phyloP scores from a whole-genome alignment of 2,888 invertebrate species.

The Amphipyra tragopoginis region DNA sequence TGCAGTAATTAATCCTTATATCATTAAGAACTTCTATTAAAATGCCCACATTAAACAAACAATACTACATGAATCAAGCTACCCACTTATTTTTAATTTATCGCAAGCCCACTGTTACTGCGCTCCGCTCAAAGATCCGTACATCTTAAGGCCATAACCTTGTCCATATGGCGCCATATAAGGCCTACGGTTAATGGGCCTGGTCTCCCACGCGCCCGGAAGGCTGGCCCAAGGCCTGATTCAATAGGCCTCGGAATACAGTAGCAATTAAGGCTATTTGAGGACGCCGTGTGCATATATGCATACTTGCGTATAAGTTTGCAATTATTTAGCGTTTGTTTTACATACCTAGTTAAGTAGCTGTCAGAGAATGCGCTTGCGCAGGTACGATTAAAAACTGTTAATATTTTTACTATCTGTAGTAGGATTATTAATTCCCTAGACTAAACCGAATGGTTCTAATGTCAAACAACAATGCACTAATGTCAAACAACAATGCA shows the following conservation, averaged over 20 bases:
- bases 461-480: no score
- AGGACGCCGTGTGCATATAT: slow-evolving; percentile 31
- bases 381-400: no score
- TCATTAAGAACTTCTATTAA: slow-evolving; percentile 28
- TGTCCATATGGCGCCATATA: slow-evolving; percentile 55
- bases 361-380: neutral
- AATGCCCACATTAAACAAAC: slow-evolving; percentile 38
- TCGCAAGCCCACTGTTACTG: slow-evolving; percentile 34
- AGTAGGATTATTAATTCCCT: no score
- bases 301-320: slow-evolving; percentile 24
- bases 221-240: slow-evolving; percentile 58
- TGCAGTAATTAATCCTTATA: neutral
- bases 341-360: slow-evolving; percentile 11
- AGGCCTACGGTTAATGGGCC: slow-evolving; percentile 62
- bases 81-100: slow-evolving; percentile 55
- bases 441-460: no score
- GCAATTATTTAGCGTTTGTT: slow-evolving; percentile 38
- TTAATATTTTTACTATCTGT: no score
- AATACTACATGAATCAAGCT: slow-evolving; percentile 49
- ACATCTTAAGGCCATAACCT: slow-evolving; percentile 59
- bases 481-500: no score
- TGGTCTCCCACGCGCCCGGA: slow-evolving; percentile 66
- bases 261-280: slow-evolving; percentile 56
- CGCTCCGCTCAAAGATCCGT: slow-evolving; percentile 45
- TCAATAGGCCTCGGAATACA: slow-evolving; percentile 51